These are phyloP conservation scores for Bembecia ichneumoniformis DNA, from an alignment of 2,888 invertebrate genomes.

Conservation along the genomic window DNA sequence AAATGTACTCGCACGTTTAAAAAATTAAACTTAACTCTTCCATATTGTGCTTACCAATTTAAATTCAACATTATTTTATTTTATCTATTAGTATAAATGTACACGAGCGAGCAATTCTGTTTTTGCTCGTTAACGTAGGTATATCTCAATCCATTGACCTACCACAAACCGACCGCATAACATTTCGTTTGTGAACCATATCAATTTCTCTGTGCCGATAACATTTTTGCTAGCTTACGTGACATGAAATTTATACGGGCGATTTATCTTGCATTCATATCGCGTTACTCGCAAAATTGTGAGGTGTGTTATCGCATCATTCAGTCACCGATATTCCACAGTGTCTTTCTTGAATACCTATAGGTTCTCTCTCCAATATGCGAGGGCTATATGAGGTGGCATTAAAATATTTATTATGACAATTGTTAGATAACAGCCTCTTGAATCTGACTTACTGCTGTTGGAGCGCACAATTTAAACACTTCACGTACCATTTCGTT, in stretches of 20 bases:
- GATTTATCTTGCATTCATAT: constrained; percentile 68
- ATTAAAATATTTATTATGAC: too few species aligned
- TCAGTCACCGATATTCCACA: constrained; percentile 36
- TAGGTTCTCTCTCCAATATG: constrained; percentile 3
- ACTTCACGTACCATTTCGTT: too few species aligned
- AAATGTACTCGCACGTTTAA: too few species aligned
- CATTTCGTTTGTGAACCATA: constrained; percentile 44
- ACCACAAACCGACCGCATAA: constrained; percentile 40
- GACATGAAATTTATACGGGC: constrained; percentile 66
- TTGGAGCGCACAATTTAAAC: too few species aligned
- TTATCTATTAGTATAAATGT: too few species aligned
- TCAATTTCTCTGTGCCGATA: constrained; percentile 61
- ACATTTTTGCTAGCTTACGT: constrained; percentile 66
- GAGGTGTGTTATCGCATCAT: constrained; percentile 55
- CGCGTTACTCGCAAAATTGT: constrained; percentile 57
- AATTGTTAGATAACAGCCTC: too few species aligned
- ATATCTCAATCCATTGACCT: constrained; percentile 43
- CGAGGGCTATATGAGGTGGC: neutral
- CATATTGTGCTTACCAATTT: too few species aligned
- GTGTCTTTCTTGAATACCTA: constrained; percentile 32
- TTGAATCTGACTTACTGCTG: too few species aligned
- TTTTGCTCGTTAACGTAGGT: neutral
- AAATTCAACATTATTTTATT: too few species aligned
- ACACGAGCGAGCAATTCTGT: too few species aligned
- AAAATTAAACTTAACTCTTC: too few species aligned